A percentile compares a stretch with the other conserved stretches of the same genome.
phyloP scores from a whole-genome alignment of 2,888 invertebrate species.

The Caradrina kadenii region DNA sequence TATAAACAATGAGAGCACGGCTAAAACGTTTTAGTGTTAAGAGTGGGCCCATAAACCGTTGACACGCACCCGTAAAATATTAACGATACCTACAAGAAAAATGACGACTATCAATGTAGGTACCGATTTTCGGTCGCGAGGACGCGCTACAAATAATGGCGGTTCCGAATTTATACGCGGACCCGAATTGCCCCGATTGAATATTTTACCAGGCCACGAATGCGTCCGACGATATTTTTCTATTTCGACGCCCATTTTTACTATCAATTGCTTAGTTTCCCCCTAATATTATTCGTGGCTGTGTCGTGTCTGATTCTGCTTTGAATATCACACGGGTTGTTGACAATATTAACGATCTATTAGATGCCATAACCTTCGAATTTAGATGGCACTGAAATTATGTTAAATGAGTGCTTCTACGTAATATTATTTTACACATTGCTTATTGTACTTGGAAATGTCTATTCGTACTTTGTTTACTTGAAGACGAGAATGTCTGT shows the following conservation, averaged over 20 bases:
- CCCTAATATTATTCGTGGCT: conserved; percentile 86
- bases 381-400: conserved; percentile 44
- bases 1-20: conserved; percentile 90
- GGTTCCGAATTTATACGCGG: conserved; percentile 88
- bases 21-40: conserved; percentile 90
- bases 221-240: conserved; percentile 89
- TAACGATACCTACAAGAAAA: conserved; percentile 90
- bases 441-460: conserved; percentile 49
- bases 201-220: conserved; percentile 90
- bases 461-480: conserved; percentile 55
- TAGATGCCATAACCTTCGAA: conserved; percentile 58
- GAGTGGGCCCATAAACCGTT: conserved; percentile 89
- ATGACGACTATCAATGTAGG: conserved; percentile 89
- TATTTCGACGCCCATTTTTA: conserved; percentile 89
- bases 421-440: conserved; percentile 36
- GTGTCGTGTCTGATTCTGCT: conserved; percentile 66
- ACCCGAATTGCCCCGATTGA: conserved; percentile 90
- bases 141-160: conserved; percentile 89
- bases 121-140: conserved; percentile 89
- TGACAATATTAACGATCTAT: conserved; percentile 56
- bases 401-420: conserved; percentile 37
- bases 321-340: conserved; percentile 63
- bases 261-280: conserved; percentile 90
- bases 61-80: conserved; percentile 90
- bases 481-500: conserved; percentile 66